A percentile compares a stretch with the other conserved stretches of the same genome.
These are phyloP conservation scores for Etheostoma nigrum DNA, from an alignment of 2,797 vertebrate species.

Conservation along the genomic window DNA sequence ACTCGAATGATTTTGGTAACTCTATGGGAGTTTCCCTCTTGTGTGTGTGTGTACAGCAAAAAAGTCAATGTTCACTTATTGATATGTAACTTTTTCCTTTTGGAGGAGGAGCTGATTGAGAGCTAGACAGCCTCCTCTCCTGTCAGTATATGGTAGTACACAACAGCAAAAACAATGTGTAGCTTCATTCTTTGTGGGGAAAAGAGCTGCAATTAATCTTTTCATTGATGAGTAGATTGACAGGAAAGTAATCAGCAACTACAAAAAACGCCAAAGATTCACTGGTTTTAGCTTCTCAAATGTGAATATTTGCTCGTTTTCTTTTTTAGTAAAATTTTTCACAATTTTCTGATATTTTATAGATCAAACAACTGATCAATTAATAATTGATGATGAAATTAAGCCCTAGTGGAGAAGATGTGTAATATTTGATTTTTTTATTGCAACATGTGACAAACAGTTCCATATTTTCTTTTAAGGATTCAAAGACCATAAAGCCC, in stretches of 20 bases:
- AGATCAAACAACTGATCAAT: background rate
- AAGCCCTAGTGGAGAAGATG: background rate
- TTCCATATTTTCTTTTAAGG: background rate
- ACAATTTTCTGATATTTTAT: background rate
- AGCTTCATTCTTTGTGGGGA: background rate
- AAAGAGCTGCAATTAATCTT: background rate
- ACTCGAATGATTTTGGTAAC: background rate
- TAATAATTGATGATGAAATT: background rate
- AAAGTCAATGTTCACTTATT: background rate
- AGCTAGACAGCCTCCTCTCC: conserved; percentile 52
- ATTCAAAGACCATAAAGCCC: background rate
- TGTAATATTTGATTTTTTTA: conserved; percentile 2
- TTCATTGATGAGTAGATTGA: background rate
- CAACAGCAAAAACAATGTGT: background rate
- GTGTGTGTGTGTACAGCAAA: background rate
- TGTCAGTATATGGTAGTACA: conserved; percentile 25
- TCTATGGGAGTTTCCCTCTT: background rate
- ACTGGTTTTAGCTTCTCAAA: background rate
- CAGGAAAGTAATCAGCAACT: background rate
- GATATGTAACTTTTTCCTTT: background rate
- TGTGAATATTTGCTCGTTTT: background rate
- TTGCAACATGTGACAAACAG: conserved; percentile 15
- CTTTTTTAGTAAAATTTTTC: background rate
- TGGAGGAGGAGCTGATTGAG: background rate
- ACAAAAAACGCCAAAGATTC: background rate